phyloP scores from a whole-genome alignment of 92 coral and sea anemone genomes.

The Actinostola sp. region DNA sequence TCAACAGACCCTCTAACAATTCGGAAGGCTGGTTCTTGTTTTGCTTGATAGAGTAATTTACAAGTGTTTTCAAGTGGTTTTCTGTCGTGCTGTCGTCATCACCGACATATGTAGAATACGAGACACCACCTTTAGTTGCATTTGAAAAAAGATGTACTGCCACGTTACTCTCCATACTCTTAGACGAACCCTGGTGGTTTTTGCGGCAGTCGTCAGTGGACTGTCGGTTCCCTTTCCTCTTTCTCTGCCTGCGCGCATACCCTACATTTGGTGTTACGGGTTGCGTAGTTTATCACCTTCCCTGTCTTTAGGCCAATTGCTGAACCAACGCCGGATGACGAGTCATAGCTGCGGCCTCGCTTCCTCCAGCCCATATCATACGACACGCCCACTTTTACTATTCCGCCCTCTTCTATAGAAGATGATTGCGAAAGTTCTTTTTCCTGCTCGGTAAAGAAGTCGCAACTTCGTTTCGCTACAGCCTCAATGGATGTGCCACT shows the following conservation, averaged over 20 bases:
- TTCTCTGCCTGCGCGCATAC: constrained; percentile 15
- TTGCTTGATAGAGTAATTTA: constrained; percentile 39
- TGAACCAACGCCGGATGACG: constrained; percentile 39
- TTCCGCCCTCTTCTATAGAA: not conserved
- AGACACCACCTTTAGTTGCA: not conserved
- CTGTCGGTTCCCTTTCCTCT: not conserved
- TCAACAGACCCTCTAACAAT: constrained; percentile 15
- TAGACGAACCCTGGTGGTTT: constrained; percentile 31
- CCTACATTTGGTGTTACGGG: constrained; percentile 29
- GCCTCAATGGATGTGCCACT: constrained; percentile 5
- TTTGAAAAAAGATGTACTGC: constrained; percentile 18
- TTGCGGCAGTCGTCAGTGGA: constrained; percentile 41
- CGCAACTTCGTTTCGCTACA: constrained; percentile 30
- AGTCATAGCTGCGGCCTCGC: constrained; percentile 24
- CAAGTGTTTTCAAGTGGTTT: constrained; percentile 10
- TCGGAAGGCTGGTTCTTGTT: constrained; percentile 33
- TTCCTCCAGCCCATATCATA: constrained; percentile 43
- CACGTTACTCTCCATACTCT: constrained; percentile 30
- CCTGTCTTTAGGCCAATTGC: constrained; percentile 32
- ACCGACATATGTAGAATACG: constrained; percentile 17
- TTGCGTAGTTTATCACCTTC: constrained; percentile 26
- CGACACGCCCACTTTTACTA: constrained; percentile 28
- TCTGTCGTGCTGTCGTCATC: constrained; percentile 48
- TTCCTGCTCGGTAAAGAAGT: constrained; percentile 5
- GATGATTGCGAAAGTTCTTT: constrained; percentile 1